Percentiles rank a stretch among this genome's conserved stretches.
Conservation (phyloP, 2,113 vertebrate species). For the Anolis sagrei region DNA sequence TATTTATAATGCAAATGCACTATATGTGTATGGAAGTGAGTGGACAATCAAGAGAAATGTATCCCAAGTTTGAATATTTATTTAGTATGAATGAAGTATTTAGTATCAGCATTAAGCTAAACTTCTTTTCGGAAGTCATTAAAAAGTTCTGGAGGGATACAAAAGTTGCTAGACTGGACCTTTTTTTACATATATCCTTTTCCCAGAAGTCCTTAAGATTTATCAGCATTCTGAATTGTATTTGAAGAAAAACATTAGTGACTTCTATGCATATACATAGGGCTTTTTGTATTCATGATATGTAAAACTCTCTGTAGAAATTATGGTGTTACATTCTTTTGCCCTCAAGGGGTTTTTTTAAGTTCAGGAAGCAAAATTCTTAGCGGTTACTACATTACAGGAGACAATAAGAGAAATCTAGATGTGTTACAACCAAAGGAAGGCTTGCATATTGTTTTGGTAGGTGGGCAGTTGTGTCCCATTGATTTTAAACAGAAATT, state of each 20-base stretch:
- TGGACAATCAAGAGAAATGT: too few species aligned
- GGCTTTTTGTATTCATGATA: not conserved
- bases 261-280: not conserved
- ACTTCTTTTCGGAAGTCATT: too few species aligned
- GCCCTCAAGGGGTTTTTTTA: not conserved
- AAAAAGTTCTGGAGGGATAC: too few species aligned
- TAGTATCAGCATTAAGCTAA: too few species aligned
- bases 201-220: not conserved
- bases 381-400: not conserved
- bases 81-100: too few species aligned
- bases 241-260: not conserved
- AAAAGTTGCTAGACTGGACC: too few species aligned
- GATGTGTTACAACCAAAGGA: not conserved
- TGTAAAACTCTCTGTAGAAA: not conserved
- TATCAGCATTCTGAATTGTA: not conserved
- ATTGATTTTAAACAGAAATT: constrained; percentile 1
- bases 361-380: not conserved
- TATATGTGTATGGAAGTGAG: too few species aligned
- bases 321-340: not conserved
- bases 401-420: not conserved
- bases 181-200: not conserved
- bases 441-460: not conserved
- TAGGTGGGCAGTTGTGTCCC: not conserved
- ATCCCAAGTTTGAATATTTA: too few species aligned
- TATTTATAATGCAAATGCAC: too few species aligned